A percentile compares a stretch with the other conserved stretches of the same genome.
Evolutionary conservation across 1,140 invertebrate species (phyloP).

Genomic region (Anoplolepis gracilipes): DNA sequence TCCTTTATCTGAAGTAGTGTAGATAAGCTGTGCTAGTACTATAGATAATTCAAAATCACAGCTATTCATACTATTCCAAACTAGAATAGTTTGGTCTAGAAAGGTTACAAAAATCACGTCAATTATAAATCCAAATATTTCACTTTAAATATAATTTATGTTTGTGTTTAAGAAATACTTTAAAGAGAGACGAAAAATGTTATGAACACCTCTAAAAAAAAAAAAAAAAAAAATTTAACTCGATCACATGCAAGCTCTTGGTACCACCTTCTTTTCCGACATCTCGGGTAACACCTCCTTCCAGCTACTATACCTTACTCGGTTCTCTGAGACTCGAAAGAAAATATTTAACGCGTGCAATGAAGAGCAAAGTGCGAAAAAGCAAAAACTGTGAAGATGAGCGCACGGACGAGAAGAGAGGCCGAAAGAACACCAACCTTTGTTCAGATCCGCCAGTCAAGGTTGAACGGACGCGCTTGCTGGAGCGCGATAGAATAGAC

Average conservation of each 20-base stretch:
- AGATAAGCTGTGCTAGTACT: neutral
- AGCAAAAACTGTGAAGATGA: constrained; percentile 1
- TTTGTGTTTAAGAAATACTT: neutral
- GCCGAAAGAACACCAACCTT: constrained; percentile 32
- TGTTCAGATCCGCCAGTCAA: constrained; percentile 39
- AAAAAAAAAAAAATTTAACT: neutral
- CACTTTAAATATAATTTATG: neutral
- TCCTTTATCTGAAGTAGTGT: neutral
- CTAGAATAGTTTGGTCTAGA: neutral
- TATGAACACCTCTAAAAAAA: neutral
- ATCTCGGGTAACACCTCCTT: neutral
- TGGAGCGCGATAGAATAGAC: constrained; percentile 19
- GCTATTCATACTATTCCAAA: neutral
- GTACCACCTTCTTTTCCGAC: neutral
- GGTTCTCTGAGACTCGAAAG: too few species aligned
- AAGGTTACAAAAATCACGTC: constrained; percentile 28
- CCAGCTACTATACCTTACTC: neutral
- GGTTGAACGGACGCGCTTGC: constrained; percentile 21
- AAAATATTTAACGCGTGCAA: neutral
- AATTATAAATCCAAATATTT: neutral
- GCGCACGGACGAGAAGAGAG: neutral
- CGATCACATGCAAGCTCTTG: neutral
- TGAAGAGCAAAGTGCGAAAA: neutral
- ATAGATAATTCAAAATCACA: neutral
- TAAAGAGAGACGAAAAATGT: neutral